Base-by-base conservation (phyloP, 2,888 invertebrate genomes). In the Zhengitettix transpicula region DNA sequence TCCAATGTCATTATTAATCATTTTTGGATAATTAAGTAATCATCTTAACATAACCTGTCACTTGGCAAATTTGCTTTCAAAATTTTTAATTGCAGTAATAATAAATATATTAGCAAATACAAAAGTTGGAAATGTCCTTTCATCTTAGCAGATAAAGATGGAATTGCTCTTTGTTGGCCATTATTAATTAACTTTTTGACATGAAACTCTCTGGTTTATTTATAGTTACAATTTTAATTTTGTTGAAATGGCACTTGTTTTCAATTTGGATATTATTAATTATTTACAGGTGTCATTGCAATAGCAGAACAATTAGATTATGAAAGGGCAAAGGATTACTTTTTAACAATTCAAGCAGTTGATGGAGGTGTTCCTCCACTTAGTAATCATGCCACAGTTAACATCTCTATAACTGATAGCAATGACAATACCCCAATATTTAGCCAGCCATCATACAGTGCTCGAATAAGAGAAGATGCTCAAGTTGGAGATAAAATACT, bases 351-450 rank as follows among this genome's bases (percentile, higher is more conserved):
- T 64, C 88, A 93, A 73, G 95, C 95, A 3, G 80, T 88, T 28
- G 96, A 96, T 73, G 88, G 89, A 0, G 95, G 95, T 10, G 79
- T 81, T 15, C 93, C 93, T 3, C 92, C 96, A 14, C 79, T 96
- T 52, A 90, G 88, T 71, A 91, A 90, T 72, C 85, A 89, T 64
- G 89, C 93, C 8, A 83, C 87, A 16, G 81, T 95, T 59, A 93
- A 93, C 72, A 83, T 96, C 64, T 85, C 90, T 10, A 81, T 94
- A 16, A 75, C 81, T 14, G 94, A 94, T 74, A 84, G 84, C 68
- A 94, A 94, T 71, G 94, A 94, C 72, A 94, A 94, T 72, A 80
- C 83, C 10, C 94, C 94, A 0, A 78, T 80, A 58, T 94, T 94
- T 74, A 78, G 80, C 55, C 89, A 89, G 71, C 75, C 82, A 58